Percentiles rank a stretch among this genome's conserved stretches.
phyloP scores from a whole-genome alignment of 2,888 invertebrate species.

The Sylvicola fuscatus region DNA sequence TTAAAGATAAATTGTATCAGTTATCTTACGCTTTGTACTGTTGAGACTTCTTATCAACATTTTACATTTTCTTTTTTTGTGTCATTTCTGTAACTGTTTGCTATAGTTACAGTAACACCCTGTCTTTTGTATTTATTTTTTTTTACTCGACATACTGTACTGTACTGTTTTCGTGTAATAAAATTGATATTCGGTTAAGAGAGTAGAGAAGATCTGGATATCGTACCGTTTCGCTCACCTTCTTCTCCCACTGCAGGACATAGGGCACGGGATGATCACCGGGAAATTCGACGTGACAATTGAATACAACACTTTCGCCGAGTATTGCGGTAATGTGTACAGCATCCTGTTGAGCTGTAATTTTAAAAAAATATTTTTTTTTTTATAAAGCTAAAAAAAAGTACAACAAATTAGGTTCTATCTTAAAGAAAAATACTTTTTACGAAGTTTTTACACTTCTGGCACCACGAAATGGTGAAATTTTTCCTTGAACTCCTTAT shows the following conservation, averaged over 20 bases:
- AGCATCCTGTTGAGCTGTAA: conserved; percentile 47
- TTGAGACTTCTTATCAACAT: no score
- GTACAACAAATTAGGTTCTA: not conserved
- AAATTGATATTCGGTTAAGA: conserved; percentile 25
- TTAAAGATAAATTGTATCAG: no score
- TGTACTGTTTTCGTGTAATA: conserved; percentile 7
- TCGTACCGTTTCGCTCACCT: conserved; percentile 94
- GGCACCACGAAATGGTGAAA: no score
- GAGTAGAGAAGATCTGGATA: conserved; percentile 37
- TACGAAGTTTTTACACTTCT: no score
- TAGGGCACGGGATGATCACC: conserved; percentile 91
- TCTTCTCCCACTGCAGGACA: conserved; percentile 98
- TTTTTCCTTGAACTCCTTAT: no score
- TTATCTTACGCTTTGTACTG: no score
- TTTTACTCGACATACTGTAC: no score
- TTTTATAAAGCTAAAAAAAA: not conserved
- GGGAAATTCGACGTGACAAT: conserved; percentile 94
- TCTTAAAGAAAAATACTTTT: no score
- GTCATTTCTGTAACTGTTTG: no score
- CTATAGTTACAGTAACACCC: no score
- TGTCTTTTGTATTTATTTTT: no score
- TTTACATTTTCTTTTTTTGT: no score
- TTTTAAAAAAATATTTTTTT: not conserved
- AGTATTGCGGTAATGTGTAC: conserved; percentile 93
- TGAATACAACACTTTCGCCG: conserved; percentile 93